A percentile compares a stretch with the other conserved stretches of the same genome.
These are phyloP conservation scores for Mareca strepera DNA, from an alignment of 2,797 vertebrate genomes.

Conservation along the genomic window DNA sequence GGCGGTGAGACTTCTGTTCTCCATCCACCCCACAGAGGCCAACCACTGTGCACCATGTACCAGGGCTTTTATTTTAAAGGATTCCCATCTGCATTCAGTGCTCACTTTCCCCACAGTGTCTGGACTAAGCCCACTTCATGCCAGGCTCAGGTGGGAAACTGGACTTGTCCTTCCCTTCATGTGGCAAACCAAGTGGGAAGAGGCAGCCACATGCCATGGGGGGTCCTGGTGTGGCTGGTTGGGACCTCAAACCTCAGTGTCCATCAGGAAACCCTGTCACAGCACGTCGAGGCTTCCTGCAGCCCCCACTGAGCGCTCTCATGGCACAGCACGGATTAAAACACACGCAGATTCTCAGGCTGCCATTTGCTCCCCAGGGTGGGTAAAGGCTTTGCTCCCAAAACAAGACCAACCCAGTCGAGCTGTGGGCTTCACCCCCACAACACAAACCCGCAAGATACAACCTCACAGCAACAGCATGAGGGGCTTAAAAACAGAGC, in stretches of 20 bases:
- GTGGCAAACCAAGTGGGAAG: neutral
- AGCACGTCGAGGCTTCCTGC: rapidly evolving
- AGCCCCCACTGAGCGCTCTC: neutral
- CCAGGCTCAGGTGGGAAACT: neutral
- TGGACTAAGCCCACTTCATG: neutral
- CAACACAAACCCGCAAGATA: neutral
- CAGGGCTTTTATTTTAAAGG: neutral
- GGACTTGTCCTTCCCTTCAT: neutral
- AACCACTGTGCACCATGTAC: rapidly evolving
- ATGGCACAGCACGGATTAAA: rapidly evolving
- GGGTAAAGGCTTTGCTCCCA: neutral
- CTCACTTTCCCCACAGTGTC: neutral
- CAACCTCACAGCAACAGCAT: neutral
- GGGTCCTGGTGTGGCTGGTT: neutral
- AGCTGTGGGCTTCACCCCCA: neutral
- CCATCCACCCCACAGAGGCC: neutral
- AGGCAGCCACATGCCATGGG: neutral
- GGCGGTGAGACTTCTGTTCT: neutral
- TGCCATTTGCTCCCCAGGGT: neutral
- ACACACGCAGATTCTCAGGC: neutral
- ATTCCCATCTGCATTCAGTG: neutral
- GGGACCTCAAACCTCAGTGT: rapidly evolving
- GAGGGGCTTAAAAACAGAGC: neutral
- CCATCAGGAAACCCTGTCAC: neutral
- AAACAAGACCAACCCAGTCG: rapidly evolving